phyloP scores from a whole-genome alignment of 2,113 vertebrate genomes.

The Nerophis lumbriciformis region DNA sequence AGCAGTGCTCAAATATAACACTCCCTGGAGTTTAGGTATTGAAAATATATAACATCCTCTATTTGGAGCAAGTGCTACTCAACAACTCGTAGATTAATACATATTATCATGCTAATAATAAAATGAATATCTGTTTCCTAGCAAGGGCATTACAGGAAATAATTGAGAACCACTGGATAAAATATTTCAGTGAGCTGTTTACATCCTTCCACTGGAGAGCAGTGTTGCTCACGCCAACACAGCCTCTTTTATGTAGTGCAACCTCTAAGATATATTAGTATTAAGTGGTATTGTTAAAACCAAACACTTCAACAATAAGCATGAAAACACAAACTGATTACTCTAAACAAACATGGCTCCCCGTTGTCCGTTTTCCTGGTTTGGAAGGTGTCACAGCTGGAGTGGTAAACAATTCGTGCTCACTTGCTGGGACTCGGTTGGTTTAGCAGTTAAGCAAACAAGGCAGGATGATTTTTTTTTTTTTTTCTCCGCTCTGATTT shows the following conservation, averaged over 20 bases:
- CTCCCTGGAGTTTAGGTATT: too few species aligned
- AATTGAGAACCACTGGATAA: too few species aligned
- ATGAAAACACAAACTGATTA: constrained; percentile 3
- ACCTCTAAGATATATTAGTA: neutral
- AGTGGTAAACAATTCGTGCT: constrained; percentile 18
- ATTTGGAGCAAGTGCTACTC: too few species aligned
- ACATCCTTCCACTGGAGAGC: constrained; percentile 35
- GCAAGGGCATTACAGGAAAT: too few species aligned
- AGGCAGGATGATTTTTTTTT: constrained; percentile 56
- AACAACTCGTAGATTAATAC: too few species aligned
- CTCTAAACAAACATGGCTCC: constrained; percentile 30
- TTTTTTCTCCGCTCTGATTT: constrained; percentile 38
- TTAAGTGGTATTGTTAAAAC: constrained; percentile 3
- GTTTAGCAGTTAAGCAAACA: constrained; percentile 58
- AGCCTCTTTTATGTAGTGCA: constrained; percentile 2
- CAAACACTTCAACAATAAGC: neutral
- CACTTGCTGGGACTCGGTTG: constrained; percentile 37
- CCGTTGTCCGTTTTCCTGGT: constrained; percentile 28
- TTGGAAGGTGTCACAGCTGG: constrained; percentile 32
- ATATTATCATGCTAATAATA: too few species aligned
- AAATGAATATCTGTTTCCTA: too few species aligned
- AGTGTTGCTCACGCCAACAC: constrained; percentile 35
- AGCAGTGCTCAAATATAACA: too few species aligned
- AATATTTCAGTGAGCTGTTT: neutral
- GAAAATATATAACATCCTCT: too few species aligned